Conservation (phyloP, 2,888 invertebrate species). For the Drosophila monieri region DNA sequence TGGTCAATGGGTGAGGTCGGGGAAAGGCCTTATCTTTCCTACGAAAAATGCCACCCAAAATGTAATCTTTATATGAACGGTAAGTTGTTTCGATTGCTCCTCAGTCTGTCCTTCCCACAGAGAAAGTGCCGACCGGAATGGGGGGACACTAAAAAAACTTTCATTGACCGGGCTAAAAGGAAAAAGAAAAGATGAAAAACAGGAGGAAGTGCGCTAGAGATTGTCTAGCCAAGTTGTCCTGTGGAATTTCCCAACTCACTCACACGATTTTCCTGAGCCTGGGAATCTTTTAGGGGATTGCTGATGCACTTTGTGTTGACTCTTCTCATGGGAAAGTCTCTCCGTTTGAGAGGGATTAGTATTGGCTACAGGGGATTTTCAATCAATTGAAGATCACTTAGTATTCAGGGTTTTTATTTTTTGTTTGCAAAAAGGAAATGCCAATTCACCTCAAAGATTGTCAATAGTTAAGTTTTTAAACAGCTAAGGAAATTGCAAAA, state of each 20-base stretch:
- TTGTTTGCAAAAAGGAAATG: background rate
- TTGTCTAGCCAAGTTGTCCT: conserved; percentile 18
- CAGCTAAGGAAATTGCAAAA: background rate
- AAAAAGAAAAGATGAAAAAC: background rate
- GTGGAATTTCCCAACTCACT: conserved; percentile 30
- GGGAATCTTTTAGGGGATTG: conserved; percentile 25
- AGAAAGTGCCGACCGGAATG: conserved; percentile 49
- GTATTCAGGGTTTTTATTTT: conserved; percentile 3
- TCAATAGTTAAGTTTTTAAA: background rate
- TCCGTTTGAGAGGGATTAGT: conserved; percentile 20
- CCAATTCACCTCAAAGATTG: background rate
- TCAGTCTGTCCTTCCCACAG: conserved; percentile 20
- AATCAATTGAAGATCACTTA: conserved; percentile 35
- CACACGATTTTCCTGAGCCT: conserved; percentile 15
- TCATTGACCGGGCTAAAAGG: conserved; percentile 60
- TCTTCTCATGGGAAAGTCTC: conserved; percentile 35
- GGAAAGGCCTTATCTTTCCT: conserved; percentile 61
- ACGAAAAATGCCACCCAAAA: conserved; percentile 75
- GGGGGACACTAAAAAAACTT: conserved; percentile 47
- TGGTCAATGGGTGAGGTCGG: conserved; percentile 37
- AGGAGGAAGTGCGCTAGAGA: conserved; percentile 13
- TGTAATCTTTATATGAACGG: conserved; percentile 61
- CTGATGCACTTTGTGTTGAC: conserved; percentile 32
- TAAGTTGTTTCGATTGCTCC: conserved; percentile 23
- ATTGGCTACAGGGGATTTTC: conserved; percentile 21